Base-by-base conservation (phyloP, 2,797 vertebrate species). In the Aldrovandia affinis region DNA sequence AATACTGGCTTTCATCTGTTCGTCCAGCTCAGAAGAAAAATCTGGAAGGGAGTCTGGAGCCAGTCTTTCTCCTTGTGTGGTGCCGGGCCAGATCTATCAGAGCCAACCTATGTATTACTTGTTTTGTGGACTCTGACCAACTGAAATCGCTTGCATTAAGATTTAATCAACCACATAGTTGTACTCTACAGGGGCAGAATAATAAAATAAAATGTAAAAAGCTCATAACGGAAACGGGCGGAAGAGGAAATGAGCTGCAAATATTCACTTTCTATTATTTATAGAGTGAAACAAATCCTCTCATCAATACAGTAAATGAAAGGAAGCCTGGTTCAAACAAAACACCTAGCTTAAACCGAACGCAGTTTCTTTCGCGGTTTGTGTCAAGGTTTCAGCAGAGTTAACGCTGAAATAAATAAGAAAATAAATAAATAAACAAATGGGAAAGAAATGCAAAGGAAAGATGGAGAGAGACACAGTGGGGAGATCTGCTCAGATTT, bases 401-500 rank as follows among this genome's bases (percentile, higher is more conserved):
- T 36, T 18, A 81, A 81, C 28, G 33, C 61, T 20, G 90, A 93
- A 85, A 77, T n/a, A 81, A 70, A 80, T 79, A 83, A 81, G 93
- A 93, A 94, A 93, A 84, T 80, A 87, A 85, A 84, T 83, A 83
- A 84, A 83, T 70, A 83, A 86, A 87, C 14, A n/a, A 80, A 36
- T 55, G 91, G 89, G 54, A 88, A 87, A 88, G 91, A 92, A 97
- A 97, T 95, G 96, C 97, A 33, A 95, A 94, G n/a, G n/a, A n/a
- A 95, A 94, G 96, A 96, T 95, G 96, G 96, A 92, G 93, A 95
- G 94, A 95, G 96, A 96, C 97, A 96, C 97, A 86, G 95, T 97
- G 97, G 97, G 96, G 93, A 96, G 96, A 97, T 97, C 95, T 93
- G 96, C 96, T 97, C 96, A 94, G 97, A 98, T 98, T 97, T 95